Evolutionary conservation across 2,797 vertebrate species (phyloP), one percentile per base, ranked within the genome.

Genomic region (Chlorospingus flavigularis): DNA sequence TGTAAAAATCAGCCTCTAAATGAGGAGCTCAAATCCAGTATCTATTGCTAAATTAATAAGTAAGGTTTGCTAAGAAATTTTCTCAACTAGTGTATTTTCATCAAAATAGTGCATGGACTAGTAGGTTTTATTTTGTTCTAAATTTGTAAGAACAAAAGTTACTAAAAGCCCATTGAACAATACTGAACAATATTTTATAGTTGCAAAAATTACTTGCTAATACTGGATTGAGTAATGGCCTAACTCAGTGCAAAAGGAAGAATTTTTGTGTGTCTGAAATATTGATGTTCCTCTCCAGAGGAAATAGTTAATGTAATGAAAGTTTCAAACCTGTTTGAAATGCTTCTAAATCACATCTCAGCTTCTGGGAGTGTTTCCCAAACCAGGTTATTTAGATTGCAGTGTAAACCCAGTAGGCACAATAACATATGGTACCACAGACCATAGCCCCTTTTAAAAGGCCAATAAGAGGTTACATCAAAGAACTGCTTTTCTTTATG

Each of bases 191-290:
- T 83, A 40, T 50, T 42, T 66, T 85, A 9, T 72, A 43, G 68
- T n/a, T 63, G 17, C 24, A 33, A 51, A 74, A 86, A 65, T 20
- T 37, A 43, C 33, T 84, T 53, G 60, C 33, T 75, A 60, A 55
- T 1, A 0, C 18, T 92, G 30, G 28, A 26, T 67, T 82, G 79
- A 79, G 21, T 81, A 84, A 87, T 37, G 37, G 71, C 43, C 40
- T 86, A 85, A 78, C 31, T 91, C 54, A 37, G 63, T 85, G 67
- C 72, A 67, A 91, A 73, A 80, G 31, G 21, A 74, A 58, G 35
- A 43, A 66, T 71, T 94, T 86, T n/a, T 77, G 4, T 77, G 24
- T 79, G n/a, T 61, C 68, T 92, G 82, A 92, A 94, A 83, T 86
- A 88, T 3, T 83, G 87, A 61, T 86, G 50, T 57, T 70, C 30